A percentile compares a stretch with the other conserved stretches of the same genome.
Evolutionary conservation across 2,888 invertebrate species (phyloP).

Genomic region (Cataglyphis livida): DNA sequence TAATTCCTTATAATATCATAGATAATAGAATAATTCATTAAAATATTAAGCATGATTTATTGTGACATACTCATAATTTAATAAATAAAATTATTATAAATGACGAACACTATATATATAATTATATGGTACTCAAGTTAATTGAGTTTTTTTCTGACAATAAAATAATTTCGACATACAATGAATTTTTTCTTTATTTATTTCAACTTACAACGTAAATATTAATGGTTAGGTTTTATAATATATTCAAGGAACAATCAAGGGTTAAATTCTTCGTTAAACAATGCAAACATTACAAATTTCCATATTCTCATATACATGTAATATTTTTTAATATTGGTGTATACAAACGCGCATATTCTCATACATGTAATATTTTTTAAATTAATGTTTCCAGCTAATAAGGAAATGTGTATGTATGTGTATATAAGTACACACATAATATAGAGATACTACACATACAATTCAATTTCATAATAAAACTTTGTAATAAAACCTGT

Average conservation of each 20-base stretch:
- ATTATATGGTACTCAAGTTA: conserved; percentile 32
- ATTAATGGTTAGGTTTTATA: conserved; percentile 45
- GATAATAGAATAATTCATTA: conserved; percentile 28
- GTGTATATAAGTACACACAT: conserved; percentile 70
- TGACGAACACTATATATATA: background rate
- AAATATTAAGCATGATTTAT: conserved; percentile 11
- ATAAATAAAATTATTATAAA: conserved; percentile 45
- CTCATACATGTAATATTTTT: conserved; percentile 66
- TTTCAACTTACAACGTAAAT: conserved; percentile 39
- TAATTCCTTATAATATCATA: conserved; percentile 28
- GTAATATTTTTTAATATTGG: conserved; percentile 72
- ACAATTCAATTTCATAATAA: conserved; percentile 69
- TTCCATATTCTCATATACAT: conserved; percentile 64
- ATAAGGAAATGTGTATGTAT: conserved; percentile 56
- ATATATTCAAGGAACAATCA: conserved; percentile 65
- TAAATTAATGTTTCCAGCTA: conserved; percentile 72
- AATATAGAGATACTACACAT: conserved; percentile 68
- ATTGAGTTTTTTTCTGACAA: conserved; percentile 51
- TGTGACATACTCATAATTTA: conserved; percentile 30
- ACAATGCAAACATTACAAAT: conserved; percentile 68
- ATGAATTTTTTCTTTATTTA: conserved; percentile 36
- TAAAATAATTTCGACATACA: conserved; percentile 50
- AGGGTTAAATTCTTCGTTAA: conserved; percentile 72
- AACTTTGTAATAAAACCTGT: conserved; percentile 71
- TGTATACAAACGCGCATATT: conserved; percentile 69